phyloP scores from a whole-genome alignment of 2,797 vertebrate genomes.

The Neoniphon sammara region DNA sequence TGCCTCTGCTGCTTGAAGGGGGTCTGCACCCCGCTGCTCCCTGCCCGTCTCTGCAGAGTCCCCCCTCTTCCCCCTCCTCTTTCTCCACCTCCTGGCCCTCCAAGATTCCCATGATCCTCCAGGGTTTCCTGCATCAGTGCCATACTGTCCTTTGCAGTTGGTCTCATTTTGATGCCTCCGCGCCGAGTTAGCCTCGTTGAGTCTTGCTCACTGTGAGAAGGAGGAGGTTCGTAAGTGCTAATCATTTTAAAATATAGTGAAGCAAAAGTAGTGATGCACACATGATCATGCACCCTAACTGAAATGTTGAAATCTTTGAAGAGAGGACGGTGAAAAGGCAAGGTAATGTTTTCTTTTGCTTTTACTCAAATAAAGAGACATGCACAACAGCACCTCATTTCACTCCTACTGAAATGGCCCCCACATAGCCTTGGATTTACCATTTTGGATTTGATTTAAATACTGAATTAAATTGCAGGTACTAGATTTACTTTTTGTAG shows the following conservation, averaged over 20 bases:
- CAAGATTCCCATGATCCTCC: constrained; percentile 65
- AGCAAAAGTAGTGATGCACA: constrained; percentile 2
- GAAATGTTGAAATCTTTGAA: too few relatives aligned
- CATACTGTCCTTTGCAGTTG: constrained; percentile 78
- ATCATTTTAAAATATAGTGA: not conserved
- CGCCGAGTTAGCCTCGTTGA: constrained; percentile 82
- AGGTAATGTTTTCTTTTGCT: too few relatives aligned
- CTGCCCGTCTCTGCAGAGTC: constrained; percentile 80
- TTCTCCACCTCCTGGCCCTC: constrained; percentile 63
- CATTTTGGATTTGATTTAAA: not conserved
- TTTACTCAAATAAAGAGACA: too few relatives aligned
- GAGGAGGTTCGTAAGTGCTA: not conserved
- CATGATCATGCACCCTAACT: not conserved
- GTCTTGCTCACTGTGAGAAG: constrained; percentile 71
- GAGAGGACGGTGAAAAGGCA: too few relatives aligned
- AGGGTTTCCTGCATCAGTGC: constrained; percentile 82
- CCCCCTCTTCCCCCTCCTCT: constrained; percentile 57
- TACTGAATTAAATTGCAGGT: constrained; percentile 12
- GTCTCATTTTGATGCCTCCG: constrained; percentile 88
- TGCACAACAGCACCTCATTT: not conserved
- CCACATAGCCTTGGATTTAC: not conserved
- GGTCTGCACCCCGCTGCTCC: constrained; percentile 48
- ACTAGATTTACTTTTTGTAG: constrained; percentile 59
- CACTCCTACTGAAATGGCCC: not conserved
- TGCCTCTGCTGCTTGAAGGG: constrained; percentile 81